Evolutionary conservation across 2,113 vertebrate species (phyloP).

Genomic region (Corydoras sp.): DNA sequence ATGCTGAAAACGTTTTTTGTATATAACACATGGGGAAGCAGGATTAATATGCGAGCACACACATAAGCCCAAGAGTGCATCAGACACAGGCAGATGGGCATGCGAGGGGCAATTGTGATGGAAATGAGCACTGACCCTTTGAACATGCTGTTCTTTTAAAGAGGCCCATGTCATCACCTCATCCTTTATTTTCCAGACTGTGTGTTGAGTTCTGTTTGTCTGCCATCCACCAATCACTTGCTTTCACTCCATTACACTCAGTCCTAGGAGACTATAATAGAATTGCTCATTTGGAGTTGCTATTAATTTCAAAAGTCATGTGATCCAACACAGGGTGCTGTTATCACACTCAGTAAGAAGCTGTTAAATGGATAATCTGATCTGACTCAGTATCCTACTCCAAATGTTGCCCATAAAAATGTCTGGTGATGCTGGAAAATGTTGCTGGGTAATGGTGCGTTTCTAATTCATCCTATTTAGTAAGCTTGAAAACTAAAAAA

Average conservation of each 20-base stretch:
- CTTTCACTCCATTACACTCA: slow-evolving; percentile 18
- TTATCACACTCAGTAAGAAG: not conserved
- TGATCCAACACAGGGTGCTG: not conserved
- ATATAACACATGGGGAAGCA: not conserved
- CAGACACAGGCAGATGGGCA: slow-evolving; percentile 42
- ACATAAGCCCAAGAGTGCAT: slow-evolving; percentile 5
- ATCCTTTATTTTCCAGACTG: slow-evolving; percentile 33
- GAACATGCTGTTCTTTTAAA: slow-evolving; percentile 42
- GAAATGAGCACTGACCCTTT: slow-evolving; percentile 47
- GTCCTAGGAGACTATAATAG: not conserved
- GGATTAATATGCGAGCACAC: not conserved
- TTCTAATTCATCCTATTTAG: no score
- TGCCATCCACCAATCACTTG: slow-evolving; percentile 15
- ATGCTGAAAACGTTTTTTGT: no score
- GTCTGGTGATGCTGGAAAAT: no score
- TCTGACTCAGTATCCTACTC: no score
- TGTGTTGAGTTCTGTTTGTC: slow-evolving; percentile 11
- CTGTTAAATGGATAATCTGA: not conserved
- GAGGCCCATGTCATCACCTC: slow-evolving; percentile 35
- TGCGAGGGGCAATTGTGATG: slow-evolving; percentile 41
- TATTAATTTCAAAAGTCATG: slow-evolving; percentile 3
- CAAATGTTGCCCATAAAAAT: no score
- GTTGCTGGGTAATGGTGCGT: no score
- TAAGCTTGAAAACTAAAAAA: no score
- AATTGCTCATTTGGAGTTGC: slow-evolving; percentile 14